phyloP scores from a whole-genome alignment of 1,140 invertebrate species.

The Camponotus vicinus region DNA sequence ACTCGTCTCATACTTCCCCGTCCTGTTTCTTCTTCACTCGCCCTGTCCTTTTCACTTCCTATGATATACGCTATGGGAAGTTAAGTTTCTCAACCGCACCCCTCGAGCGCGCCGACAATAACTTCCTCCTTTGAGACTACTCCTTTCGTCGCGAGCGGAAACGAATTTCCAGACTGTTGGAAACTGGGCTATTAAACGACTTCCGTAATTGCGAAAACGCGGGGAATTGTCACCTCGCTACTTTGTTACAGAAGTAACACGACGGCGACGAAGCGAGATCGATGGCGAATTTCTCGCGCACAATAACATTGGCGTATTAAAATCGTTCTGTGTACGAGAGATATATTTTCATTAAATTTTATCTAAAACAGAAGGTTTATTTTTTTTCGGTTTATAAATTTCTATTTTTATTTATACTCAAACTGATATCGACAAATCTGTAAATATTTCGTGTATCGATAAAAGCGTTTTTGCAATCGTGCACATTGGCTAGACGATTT shows the following conservation, averaged over 20 bases:
- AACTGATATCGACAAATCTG: neutral
- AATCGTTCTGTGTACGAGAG: neutral
- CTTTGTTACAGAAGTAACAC: slow-evolving; percentile 46
- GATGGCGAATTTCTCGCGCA: slow-evolving; percentile 18
- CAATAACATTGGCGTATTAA: neutral
- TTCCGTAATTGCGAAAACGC: slow-evolving; percentile 64
- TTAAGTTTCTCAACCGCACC: slow-evolving; percentile 65
- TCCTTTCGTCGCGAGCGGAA: slow-evolving; percentile 59
- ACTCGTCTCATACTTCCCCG: slow-evolving; percentile 62
- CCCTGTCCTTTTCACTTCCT: slow-evolving; percentile 55
- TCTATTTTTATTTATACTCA: neutral
- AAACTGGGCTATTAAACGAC: slow-evolving; percentile 66
- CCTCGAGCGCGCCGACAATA: slow-evolving; percentile 50
- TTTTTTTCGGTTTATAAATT: neutral
- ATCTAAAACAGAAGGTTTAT: neutral
- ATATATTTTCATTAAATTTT: neutral
- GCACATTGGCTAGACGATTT: slow-evolving; percentile 11
- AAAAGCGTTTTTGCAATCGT: neutral
- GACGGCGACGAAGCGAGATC: slow-evolving; percentile 20
- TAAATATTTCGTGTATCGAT: slow-evolving; percentile 16
- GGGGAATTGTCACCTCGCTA: slow-evolving; percentile 57
- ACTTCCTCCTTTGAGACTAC: slow-evolving; percentile 61
- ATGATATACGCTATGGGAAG: slow-evolving; percentile 65
- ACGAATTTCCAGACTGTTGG: slow-evolving; percentile 63
- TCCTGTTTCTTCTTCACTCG: slow-evolving; percentile 26